These are phyloP conservation scores for Ceratoteleas bidentatus DNA, from an alignment of 1,140 invertebrate genomes.

Conservation along the genomic window DNA sequence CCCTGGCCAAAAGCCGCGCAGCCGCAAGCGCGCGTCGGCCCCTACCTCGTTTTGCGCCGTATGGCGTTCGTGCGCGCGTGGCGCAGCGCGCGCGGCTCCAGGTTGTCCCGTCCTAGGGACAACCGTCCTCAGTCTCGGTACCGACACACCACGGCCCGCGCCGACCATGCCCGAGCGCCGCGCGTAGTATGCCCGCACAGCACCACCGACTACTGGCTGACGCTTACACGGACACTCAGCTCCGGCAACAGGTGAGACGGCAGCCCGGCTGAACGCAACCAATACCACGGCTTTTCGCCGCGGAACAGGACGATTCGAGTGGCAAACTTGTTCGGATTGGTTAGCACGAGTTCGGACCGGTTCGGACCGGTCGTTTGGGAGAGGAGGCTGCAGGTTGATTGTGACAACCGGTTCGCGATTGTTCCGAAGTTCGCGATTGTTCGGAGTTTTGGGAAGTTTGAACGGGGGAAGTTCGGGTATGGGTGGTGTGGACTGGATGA, in stretches of 20 bases:
- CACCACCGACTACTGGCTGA: slow-evolving; percentile 53
- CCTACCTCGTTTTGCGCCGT: slow-evolving; percentile 61
- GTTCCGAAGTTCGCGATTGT: no score
- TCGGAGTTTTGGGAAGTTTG: no score
- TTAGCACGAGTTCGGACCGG: no score
- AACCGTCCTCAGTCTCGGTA: slow-evolving; percentile 60
- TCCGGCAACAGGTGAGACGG: slow-evolving; percentile 73
- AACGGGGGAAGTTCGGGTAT: no score
- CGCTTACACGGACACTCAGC: slow-evolving; percentile 55
- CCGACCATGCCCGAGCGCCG: slow-evolving; percentile 56
- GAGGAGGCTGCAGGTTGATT: no score
- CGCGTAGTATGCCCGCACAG: slow-evolving; percentile 63
- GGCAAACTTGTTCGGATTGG: no score
- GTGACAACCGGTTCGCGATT: no score
- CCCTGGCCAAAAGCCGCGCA: slow-evolving; percentile 71
- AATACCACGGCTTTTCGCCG: no score
- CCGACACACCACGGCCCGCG: slow-evolving; percentile 69
- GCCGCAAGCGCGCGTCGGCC: slow-evolving; percentile 42
- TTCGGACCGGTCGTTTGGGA: no score
- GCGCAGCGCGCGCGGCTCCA: slow-evolving; percentile 54
- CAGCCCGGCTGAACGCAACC: slow-evolving; percentile 39
- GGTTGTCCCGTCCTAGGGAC: slow-evolving; percentile 46
- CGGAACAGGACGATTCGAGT: no score
- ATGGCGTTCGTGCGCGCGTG: slow-evolving; percentile 60
- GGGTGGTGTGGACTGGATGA: no score